phyloP scores from a whole-genome alignment of 2,797 vertebrate genomes.

The Coranthus polyacanthus region DNA sequence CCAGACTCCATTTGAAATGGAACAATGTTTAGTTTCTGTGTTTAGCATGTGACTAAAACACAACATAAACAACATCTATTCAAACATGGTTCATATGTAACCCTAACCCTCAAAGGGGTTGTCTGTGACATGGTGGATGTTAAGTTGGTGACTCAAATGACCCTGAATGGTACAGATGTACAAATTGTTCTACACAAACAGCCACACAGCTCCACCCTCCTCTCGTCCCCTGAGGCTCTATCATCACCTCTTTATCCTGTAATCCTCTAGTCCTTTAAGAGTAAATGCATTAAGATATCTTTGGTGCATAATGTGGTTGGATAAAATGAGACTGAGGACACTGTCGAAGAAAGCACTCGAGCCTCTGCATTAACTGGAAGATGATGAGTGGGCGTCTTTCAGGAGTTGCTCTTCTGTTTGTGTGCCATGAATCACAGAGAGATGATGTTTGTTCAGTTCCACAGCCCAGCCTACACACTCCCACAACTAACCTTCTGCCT shows the following conservation, averaged over 20 bases:
- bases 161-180: too few species aligned
- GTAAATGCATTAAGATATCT: constrained; percentile 43
- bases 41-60: too few species aligned
- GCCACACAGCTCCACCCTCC: constrained; percentile 1
- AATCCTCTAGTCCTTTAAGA: constrained; percentile 34
- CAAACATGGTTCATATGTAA: too few species aligned
- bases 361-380: constrained; percentile 58
- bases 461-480: constrained; percentile 67
- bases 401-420: constrained; percentile 57
- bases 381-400: constrained; percentile 53
- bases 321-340: constrained; percentile 33
- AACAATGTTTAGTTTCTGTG: too few species aligned
- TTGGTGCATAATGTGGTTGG: constrained; percentile 33
- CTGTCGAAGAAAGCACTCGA: constrained; percentile 59
- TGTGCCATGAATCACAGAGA: constrained; percentile 72
- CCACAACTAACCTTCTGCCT: constrained; percentile 78
- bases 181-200: constrained; percentile 5
- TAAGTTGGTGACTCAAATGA: too few species aligned
- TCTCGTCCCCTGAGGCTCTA: constrained; percentile 3
- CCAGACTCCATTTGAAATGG: too few species aligned
- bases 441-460: constrained; percentile 60
- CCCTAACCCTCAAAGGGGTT: too few species aligned
- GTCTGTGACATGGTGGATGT: too few species aligned
- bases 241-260: constrained; percentile 1
- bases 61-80: too few species aligned